Base-by-base conservation (phyloP, 2,888 invertebrate genomes). In the Pyrgus malvae region DNA sequence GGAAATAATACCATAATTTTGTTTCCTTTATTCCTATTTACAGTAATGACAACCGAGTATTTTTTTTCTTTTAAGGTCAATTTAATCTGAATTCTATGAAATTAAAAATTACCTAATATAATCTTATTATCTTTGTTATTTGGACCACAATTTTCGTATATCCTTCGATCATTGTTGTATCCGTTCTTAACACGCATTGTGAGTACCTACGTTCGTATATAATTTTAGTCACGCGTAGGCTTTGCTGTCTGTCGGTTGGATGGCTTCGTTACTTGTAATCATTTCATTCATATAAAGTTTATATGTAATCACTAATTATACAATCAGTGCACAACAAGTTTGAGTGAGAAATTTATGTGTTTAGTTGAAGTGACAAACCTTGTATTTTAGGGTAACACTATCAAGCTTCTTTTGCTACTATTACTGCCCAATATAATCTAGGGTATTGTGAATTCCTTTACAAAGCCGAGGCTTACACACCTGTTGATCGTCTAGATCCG, bases 191-290 rank as follows among this genome's bases (percentile, higher is more conserved):
- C 63, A 70, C 68, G 66, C 69, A 72, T 69, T 70, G 72, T 72
- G 62, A 66, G 67, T 73, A 21, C 41, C 46, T 65, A 48, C 54
- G 41, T 67, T 70, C 67, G 70, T 67, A 71, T 71, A 70, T 61
- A 73, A 75, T 75, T 78, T 83, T 80, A 83, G 82, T 84, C 80
- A 83, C 82, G 81, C 78, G 80, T 80, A 79, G 74, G 77, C 80
- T 70, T 74, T 69, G 78, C 67, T 65, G 74, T 70, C 70, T 76
- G 74, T 74, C 78, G 79, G 79, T 77, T 74, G 80, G 72, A 73
- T 72, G 71, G 62, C 64, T 69, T 74, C 70, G 68, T 69, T 46
- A 27, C 50, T 37, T 48, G 35, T 21, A 53, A 54, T 53, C 25
- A 7, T 54, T 33, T 38, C 25, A 49, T 40, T 41, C 14, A 12